Percentiles rank a stretch among this genome's conserved stretches.
Conservation (phyloP, 2,888 invertebrate genomes). For the Calameuta filiformis region DNA sequence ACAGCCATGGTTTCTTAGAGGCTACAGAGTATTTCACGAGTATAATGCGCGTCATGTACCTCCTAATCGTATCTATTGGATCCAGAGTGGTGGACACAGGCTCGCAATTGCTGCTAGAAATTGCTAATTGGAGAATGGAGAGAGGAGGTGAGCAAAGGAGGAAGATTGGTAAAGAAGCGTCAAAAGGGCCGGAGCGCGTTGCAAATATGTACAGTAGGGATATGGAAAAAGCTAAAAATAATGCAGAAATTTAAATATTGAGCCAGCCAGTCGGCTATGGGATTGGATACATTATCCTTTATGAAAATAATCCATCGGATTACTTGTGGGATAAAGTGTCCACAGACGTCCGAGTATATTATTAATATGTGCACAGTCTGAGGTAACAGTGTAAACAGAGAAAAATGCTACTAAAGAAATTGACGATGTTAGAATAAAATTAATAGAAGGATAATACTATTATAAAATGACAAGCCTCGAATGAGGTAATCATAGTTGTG, state of each 20-base stretch:
- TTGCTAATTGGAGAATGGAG: conserved; percentile 13
- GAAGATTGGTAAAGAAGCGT: neutral
- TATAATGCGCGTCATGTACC: neutral
- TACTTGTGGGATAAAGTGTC: neutral
- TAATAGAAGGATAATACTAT: neutral
- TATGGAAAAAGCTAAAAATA: neutral
- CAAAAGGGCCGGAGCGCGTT: neutral
- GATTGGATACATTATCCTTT: too few relatives aligned
- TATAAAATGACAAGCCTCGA: neutral
- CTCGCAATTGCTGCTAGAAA: conserved; percentile 22
- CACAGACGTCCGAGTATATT: neutral
- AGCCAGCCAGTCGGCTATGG: too few relatives aligned
- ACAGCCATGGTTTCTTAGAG: neutral
- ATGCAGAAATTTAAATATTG: too few relatives aligned
- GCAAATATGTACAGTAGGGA: neutral
- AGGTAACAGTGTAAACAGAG: neutral
- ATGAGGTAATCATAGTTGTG: neutral
- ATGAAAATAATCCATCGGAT: neutral
- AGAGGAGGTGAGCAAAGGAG: neutral
- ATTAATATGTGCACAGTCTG: neutral
- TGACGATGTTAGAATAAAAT: neutral
- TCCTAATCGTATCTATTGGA: neutral
- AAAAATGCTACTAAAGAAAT: neutral
- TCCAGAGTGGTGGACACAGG: conserved; percentile 7
- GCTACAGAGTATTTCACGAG: neutral